Evolutionary conservation across 2,888 invertebrate genomes (phyloP).

Genomic region (Ennomos fuscantarius): DNA sequence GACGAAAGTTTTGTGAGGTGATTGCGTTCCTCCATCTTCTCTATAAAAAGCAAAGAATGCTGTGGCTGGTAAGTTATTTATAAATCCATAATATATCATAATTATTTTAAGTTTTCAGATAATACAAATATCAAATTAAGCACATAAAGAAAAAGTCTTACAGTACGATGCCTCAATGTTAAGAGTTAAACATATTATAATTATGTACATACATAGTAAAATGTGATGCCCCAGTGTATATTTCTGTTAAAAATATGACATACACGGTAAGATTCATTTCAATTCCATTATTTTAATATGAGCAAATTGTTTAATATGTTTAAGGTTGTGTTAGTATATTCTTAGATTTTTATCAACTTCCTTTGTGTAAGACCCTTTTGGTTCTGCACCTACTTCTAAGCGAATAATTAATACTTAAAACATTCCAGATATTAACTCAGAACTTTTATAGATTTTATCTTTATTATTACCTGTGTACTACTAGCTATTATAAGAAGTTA

Average conservation of each 20-base stretch:
- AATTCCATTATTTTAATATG: constrained; percentile 29
- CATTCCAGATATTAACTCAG: no score
- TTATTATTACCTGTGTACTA: neutral
- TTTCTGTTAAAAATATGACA: no score
- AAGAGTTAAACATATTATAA: no score
- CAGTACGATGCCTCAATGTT: no score
- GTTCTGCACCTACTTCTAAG: constrained; percentile 4
- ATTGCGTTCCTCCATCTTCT: no score
- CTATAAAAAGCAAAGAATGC: no score
- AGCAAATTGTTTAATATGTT: constrained; percentile 24
- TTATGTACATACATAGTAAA: no score
- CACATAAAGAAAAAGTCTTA: no score
- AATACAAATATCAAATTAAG: neutral
- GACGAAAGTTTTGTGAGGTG: neutral
- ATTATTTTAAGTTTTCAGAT: neutral
- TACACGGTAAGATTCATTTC: constrained; percentile 9
- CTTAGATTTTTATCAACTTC: constrained; percentile 4
- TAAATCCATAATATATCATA: no score
- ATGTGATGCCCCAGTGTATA: no score
- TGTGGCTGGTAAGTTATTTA: no score
- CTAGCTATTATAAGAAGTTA: no score
- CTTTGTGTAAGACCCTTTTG: neutral
- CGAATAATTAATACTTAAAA: constrained; percentile 1
- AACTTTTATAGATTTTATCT: neutral
- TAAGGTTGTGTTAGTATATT: neutral